Percentiles rank a stretch among this genome's conserved stretches.
phyloP scores from a whole-genome alignment of 2,113 vertebrate species.

The Dasyurus viverrinus region DNA sequence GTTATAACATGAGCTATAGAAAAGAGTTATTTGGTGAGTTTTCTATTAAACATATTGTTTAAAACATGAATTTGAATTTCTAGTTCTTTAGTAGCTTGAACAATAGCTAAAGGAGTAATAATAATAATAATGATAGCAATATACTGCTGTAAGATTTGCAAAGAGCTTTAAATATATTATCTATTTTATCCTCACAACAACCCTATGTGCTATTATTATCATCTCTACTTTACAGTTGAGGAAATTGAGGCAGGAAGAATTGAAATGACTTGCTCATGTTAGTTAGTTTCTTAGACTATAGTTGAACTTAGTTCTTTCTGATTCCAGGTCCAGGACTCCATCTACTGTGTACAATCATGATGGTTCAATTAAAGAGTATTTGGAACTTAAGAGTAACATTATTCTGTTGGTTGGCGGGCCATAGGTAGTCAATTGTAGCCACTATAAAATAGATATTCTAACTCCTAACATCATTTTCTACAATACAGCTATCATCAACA shows the following conservation, averaged over 20 bases:
- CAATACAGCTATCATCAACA: background rate
- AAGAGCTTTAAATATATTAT: background rate
- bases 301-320: background rate
- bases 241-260: background rate
- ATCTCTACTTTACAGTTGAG: background rate
- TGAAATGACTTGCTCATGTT: background rate
- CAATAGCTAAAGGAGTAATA: background rate
- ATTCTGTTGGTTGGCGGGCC: background rate
- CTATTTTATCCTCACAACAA: background rate
- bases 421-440: background rate
- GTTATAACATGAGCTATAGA: too few relatives aligned
- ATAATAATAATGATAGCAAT: background rate
- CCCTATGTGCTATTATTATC: background rate
- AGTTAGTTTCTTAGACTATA: background rate
- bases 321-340: background rate
- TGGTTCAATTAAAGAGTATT: background rate
- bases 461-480: background rate
- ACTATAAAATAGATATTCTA: background rate
- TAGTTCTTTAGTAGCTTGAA: background rate
- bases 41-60: too few relatives aligned
- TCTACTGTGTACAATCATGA: background rate
- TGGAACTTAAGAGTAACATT: background rate
- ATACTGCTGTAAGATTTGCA: background rate
- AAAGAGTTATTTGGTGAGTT: too few relatives aligned
- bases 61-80: too few relatives aligned